Evolutionary conservation across 2,797 vertebrate species (phyloP).

Genomic region (Halcyon leucocephala): DNA sequence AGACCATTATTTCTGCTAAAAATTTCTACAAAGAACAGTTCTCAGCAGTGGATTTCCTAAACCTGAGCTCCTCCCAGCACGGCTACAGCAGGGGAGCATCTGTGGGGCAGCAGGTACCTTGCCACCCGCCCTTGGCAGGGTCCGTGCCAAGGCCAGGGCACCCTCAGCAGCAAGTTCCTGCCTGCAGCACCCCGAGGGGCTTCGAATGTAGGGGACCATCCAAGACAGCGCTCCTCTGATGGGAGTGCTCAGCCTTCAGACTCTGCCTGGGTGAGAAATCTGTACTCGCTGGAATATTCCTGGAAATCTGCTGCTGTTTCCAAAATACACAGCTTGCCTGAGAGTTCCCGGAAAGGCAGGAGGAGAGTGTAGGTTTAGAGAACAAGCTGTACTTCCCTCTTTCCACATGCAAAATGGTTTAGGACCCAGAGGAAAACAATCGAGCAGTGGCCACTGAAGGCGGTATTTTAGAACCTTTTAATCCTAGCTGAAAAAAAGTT

Average conservation of each 20-base stretch:
- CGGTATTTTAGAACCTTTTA: background rate
- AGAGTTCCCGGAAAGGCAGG: background rate
- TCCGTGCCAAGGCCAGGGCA: fast-evolving
- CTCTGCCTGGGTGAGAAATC: background rate
- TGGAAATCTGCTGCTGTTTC: background rate
- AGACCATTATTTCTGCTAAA: background rate
- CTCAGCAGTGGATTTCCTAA: background rate
- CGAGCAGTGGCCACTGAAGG: background rate
- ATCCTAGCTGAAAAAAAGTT: background rate
- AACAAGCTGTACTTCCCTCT: background rate
- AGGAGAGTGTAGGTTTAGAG: background rate
- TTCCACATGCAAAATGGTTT: background rate
- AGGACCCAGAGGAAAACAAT: background rate
- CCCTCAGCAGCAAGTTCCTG: fast-evolving
- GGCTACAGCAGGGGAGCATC: no score
- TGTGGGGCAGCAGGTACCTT: fast-evolving
- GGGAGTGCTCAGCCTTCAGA: background rate
- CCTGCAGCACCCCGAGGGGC: fast-evolving
- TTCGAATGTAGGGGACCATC: fast-evolving
- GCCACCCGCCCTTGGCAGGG: background rate
- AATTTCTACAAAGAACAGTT: background rate
- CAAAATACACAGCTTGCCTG: background rate
- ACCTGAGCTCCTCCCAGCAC: background rate
- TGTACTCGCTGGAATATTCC: background rate
- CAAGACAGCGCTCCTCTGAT: fast-evolving